Base-by-base conservation (phyloP, 2,888 invertebrate species). In the Andricus quercusramuli region DNA sequence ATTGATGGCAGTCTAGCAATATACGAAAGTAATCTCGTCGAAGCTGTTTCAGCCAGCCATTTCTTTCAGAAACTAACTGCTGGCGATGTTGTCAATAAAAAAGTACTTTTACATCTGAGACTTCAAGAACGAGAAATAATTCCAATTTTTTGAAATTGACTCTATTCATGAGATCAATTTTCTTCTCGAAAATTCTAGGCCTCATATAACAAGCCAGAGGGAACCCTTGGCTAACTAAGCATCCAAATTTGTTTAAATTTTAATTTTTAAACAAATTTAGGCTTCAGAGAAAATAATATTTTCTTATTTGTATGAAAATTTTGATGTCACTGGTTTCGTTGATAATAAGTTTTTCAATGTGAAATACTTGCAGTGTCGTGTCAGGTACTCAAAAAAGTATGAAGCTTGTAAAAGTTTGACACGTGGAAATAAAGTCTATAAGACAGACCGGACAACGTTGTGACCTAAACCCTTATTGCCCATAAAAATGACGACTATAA, bases 81-180 rank as follows among this genome's bases (percentile, higher is more conserved):
- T 47, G 70, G 32, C n/a, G 29, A 25, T 51, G 29, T 29, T 70
- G 70, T n/a, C 51, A 74, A 74, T 74, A 74, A 56, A 32, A 74
- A 74, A 56, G 56, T 56, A 29, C 32, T 74, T 70, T 17, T 29
- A 2, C 44, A 47, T 44, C 47, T 70, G 32, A 32, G 51, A 56
- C 70, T 29, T 51, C 17, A 9, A n/a, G 13, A 32, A 56, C 56
- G 51, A 51, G 56, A 74, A 74, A 56, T 56, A 32, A 74, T 29
- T 56, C 70, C 1, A 51, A 74, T n/a, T 20, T 47, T 74, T 51
- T 13, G 2, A 11, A 51, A 32, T 29, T 29, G 11, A 51, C 51
- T 32, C 32, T 11, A 74, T 51, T 22, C 25, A 41, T 17, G 22
- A 44, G 44, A 44, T 44, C 5, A 5, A 67, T 25, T 37, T 67